A percentile compares a stretch with the other conserved stretches of the same genome.
phyloP scores from a whole-genome alignment of 2,797 vertebrate species.

The Ptychobarbus kaznakovi region DNA sequence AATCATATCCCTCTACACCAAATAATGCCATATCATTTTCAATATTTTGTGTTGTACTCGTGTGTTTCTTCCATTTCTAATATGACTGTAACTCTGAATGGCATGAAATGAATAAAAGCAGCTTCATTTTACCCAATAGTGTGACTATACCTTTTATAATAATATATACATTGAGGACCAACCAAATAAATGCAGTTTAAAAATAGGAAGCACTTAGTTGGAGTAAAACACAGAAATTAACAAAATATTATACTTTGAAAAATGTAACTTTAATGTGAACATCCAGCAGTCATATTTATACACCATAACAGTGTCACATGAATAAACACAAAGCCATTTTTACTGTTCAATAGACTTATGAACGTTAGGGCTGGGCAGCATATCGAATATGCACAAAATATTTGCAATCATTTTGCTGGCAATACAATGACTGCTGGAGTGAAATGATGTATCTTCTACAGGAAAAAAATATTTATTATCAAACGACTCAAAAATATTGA shows the following conservation, averaged over 20 bases:
- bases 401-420: background rate
- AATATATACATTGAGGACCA: background rate
- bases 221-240: background rate
- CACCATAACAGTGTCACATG: background rate
- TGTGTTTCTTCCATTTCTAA: background rate
- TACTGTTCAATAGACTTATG: background rate
- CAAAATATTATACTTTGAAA: background rate
- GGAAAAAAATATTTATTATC: background rate
- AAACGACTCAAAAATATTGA: background rate
- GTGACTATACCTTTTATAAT: background rate
- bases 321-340: background rate
- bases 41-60: background rate
- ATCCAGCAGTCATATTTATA: constrained; percentile 6
- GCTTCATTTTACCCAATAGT: background rate
- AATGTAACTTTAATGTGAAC: constrained; percentile 26
- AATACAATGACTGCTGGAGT: background rate
- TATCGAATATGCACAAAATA: background rate
- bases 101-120: constrained; percentile 4
- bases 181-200: background rate
- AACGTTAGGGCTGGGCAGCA: background rate
- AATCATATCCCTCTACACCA: background rate
- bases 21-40: background rate
- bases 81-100: background rate
- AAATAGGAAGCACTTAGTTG: background rate
- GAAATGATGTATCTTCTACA: background rate